A percentile compares a stretch with the other conserved stretches of the same genome.
Evolutionary conservation across 2,113 vertebrate species (phyloP).

Genomic region (Sphaerodactylus townsendi): DNA sequence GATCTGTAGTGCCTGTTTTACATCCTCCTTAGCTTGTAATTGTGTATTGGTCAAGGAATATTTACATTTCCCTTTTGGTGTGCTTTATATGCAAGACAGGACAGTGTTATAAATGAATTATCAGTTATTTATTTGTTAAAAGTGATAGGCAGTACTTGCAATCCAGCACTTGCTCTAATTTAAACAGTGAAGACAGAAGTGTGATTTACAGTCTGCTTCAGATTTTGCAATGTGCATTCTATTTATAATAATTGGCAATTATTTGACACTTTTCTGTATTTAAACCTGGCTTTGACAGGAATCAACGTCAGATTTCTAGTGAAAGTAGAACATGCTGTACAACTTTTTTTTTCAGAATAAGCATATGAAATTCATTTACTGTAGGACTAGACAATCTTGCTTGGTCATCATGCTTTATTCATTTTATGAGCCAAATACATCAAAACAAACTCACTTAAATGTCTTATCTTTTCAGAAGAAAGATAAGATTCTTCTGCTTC

Average conservation of each 20-base stretch:
- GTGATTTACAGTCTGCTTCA: background rate
- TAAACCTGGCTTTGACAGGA: constrained; percentile 11
- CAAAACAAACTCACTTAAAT: constrained; percentile 11
- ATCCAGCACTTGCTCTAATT: constrained; percentile 13
- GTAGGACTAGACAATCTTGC: constrained; percentile 11
- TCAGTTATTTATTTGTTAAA: constrained; percentile 10
- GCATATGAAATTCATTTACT: background rate
- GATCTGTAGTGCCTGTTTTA: background rate
- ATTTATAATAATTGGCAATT: constrained; percentile 26
- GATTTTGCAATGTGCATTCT: constrained; percentile 17
- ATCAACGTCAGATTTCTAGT: constrained; percentile 26
- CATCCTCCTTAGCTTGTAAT: background rate
- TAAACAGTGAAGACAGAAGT: constrained; percentile 15
- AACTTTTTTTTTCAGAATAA: background rate
- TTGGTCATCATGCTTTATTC: background rate
- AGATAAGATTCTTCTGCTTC: background rate
- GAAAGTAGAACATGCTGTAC: background rate
- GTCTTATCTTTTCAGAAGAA: background rate
- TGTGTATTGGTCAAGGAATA: background rate
- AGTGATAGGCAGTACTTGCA: background rate
- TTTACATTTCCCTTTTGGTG: background rate
- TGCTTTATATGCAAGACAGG: background rate
- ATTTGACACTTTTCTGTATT: constrained; percentile 10
- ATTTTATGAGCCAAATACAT: background rate
- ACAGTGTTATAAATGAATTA: background rate